Conservation (phyloP, 2,888 invertebrate genomes). For the Yponomeuta cagnagella region DNA sequence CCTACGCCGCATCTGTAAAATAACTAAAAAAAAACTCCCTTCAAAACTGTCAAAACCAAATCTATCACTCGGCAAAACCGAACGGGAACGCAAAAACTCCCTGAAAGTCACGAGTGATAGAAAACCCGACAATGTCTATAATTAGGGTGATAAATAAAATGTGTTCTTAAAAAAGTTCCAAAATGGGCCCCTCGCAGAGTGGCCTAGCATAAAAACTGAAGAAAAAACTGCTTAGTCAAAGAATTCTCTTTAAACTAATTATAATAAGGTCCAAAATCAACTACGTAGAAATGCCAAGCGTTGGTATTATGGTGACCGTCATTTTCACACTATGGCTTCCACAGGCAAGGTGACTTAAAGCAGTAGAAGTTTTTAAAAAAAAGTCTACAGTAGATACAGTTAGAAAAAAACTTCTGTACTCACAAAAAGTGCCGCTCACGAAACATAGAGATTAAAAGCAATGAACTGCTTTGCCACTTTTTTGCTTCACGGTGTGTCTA, state of each 20-base stretch:
- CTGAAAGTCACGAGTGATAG: constrained; percentile 8
- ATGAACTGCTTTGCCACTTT: neutral
- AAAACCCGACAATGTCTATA: constrained; percentile 17
- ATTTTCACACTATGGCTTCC: neutral
- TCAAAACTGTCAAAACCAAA: neutral
- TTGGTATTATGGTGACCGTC: neutral
- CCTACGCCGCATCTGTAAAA: no score
- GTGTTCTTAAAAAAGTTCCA: constrained; percentile 13
- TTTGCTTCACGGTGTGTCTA: neutral
- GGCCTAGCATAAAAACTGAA: neutral
- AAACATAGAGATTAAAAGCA: neutral
- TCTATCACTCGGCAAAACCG: neutral
- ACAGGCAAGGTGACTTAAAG: no score
- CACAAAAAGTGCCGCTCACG: neutral
- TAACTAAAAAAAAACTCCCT: neutral
- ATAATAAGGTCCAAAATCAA: no score
- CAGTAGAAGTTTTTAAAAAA: neutral
- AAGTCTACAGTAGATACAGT: neutral
- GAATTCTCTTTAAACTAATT: neutral
- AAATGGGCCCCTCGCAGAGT: constrained; percentile 13
- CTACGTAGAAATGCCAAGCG: no score
- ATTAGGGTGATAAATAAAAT: constrained; percentile 19
- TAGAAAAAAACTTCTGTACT: neutral
- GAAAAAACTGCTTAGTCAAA: neutral
- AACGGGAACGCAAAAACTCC: constrained; percentile 10